phyloP scores from a whole-genome alignment of 2,113 vertebrate species.

The Pipa parva region DNA sequence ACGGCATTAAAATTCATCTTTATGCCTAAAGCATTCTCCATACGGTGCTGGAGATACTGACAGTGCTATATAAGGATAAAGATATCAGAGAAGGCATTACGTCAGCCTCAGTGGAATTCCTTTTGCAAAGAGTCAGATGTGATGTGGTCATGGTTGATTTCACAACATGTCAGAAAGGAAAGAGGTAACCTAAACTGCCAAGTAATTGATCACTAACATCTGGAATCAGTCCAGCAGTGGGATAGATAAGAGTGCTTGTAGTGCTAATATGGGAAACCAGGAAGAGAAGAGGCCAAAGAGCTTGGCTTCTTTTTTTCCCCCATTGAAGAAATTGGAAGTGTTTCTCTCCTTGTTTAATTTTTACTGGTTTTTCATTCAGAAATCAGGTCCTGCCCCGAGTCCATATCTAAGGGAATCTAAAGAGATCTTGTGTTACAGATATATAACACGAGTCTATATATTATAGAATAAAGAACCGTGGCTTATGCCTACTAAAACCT shows the following conservation, averaged over 20 bases:
- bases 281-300: neutral
- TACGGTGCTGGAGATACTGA: neutral
- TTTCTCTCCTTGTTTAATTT: neutral
- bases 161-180: constrained; percentile 18
- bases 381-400: neutral
- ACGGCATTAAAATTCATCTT: neutral
- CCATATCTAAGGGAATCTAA: no score
- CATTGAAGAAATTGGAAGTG: neutral
- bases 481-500: no score
- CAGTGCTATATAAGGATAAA: constrained; percentile 1
- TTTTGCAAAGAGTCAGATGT: constrained; percentile 23
- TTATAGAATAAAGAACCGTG: no score
- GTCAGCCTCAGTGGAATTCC: constrained; percentile 31
- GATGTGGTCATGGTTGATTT: constrained; percentile 23
- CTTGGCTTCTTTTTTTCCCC: neutral
- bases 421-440: no score
- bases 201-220: constrained; percentile 31
- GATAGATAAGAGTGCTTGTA: constrained; percentile 3
- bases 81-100: constrained; percentile 10
- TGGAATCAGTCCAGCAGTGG: constrained; percentile 19
- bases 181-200: neutral
- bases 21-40: neutral
- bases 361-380: neutral
- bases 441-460: no score
- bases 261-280: neutral